A percentile compares a stretch with the other conserved stretches of the same genome.
Conservation (phyloP, 2,113 vertebrate genomes). For the Halichoerus grypus region DNA sequence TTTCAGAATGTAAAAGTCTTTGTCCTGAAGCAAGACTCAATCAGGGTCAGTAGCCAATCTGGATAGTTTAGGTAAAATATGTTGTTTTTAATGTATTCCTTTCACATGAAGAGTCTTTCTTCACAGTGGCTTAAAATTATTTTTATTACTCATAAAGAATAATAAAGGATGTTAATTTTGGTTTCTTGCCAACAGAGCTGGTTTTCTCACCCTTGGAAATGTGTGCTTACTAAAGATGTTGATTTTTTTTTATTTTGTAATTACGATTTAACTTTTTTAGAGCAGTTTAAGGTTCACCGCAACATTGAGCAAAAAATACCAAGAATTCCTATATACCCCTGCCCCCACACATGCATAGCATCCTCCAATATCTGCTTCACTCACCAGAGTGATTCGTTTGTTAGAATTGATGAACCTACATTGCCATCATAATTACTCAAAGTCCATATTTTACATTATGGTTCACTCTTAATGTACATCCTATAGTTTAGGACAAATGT, state of each 20-base stretch:
- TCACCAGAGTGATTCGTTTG: not conserved
- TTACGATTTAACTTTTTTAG: not conserved
- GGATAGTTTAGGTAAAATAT: not conserved
- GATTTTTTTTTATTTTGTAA: not conserved
- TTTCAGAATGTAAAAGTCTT: not conserved
- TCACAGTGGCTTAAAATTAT: not conserved
- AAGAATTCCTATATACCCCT: not conserved
- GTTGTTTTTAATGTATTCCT: not conserved
- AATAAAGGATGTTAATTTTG: conserved; percentile 7
- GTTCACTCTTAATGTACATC: not conserved
- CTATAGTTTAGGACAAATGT: not conserved
- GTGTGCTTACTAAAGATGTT: not conserved
- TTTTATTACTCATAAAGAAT: conserved; percentile 11
- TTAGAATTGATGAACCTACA: not conserved
- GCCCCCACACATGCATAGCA: accelerated
- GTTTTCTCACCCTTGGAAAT: conserved; percentile 34
- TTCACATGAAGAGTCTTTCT: not conserved
- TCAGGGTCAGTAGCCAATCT: not conserved
- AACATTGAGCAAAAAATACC: not conserved
- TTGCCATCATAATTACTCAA: not conserved
- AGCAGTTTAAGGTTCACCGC: not conserved
- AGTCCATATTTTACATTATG: not conserved
- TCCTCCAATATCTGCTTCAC: not conserved
- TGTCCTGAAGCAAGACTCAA: not conserved
- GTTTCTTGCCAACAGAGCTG: not conserved